Base-by-base conservation (phyloP, 2,797 vertebrate species). In the Pseudomugil gertrudae region DNA sequence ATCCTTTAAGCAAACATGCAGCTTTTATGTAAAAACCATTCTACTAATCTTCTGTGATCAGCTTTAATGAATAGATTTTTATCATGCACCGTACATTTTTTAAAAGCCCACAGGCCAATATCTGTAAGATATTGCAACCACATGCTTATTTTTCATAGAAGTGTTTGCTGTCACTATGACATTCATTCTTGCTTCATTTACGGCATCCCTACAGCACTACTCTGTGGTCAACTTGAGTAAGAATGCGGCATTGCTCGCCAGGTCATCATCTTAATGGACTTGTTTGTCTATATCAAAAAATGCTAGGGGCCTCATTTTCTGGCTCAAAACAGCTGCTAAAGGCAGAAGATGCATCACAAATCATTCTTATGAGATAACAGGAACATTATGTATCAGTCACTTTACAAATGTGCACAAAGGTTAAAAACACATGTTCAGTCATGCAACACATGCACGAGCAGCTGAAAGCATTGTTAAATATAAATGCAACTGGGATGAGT, bases 211-310 rank as follows among this genome's bases (percentile, higher is more conserved):
- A 4, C 47, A 69, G 69, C 63, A 35, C 59, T 55, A 24, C 58
- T 78, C 58, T 58, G 64, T 68, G 54, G 60, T 57, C 1, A 23
- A 63, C 53, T 60, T 36, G 40, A 81, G 68, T 17, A 45, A 74
- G 66, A 78, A 59, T 8, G 38, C 63, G 71, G 84, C 75, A 66
- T 72, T 61, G 76, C 66, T 56, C 54, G 75, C 68, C 57, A 70
- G 69, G 79, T 71, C 71, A 9, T 83, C 69, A 59, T 80, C 66
- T 66, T 88, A 90, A 91, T 87, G 66, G 76, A 69, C 63, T 59
- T 87, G 80, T 90, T 90, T 87, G 80, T 88, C 75, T 63, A 73
- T 69, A 73, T 40, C 58, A 67, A 72, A 69, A 80, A 86, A 78
- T 70, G 80, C 78, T 55, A 23, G 52, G 63, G 60, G 80, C 57